Conservation (phyloP, 2,888 invertebrate genomes). For the Spilosoma lubricipeda region DNA sequence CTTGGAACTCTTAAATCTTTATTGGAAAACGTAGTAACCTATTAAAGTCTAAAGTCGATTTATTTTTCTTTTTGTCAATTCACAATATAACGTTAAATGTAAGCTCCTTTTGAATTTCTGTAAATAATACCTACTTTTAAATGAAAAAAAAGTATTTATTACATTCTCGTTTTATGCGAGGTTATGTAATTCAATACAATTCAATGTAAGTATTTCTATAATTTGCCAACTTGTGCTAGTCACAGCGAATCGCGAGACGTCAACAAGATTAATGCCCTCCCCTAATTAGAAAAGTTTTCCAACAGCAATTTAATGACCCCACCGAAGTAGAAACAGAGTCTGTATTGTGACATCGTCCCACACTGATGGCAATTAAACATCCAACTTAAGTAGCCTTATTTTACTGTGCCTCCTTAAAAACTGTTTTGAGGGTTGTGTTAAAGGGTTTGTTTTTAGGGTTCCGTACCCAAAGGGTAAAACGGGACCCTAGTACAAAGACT, state of each 20-base stretch:
- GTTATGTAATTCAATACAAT: conserved; percentile 43
- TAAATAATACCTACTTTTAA: not conserved
- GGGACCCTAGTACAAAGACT: too few species aligned
- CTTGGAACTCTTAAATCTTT: too few species aligned
- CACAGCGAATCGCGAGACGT: conserved; percentile 70
- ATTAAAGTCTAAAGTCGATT: too few species aligned
- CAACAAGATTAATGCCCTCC: conserved; percentile 78
- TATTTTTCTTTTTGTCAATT: too few species aligned
- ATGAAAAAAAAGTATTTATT: not conserved
- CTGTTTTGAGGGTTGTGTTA: not conserved
- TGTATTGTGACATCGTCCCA: conserved; percentile 46
- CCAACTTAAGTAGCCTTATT: not conserved
- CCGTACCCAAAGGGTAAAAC: too few species aligned
- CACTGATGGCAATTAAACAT: not conserved
- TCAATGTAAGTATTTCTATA: conserved; percentile 67
- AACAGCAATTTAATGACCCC: conserved; percentile 74
- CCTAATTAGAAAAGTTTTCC: conserved; percentile 82
- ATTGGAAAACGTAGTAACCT: too few species aligned
- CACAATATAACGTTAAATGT: too few species aligned
- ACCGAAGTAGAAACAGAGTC: conserved; percentile 53
- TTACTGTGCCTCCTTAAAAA: not conserved
- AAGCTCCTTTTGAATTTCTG: not conserved
- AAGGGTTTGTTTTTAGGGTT: not conserved
- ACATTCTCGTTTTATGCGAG: not conserved
- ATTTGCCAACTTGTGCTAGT: conserved; percentile 74